Conservation (phyloP, 2,113 vertebrate species). For the Lophius piscatorius region DNA sequence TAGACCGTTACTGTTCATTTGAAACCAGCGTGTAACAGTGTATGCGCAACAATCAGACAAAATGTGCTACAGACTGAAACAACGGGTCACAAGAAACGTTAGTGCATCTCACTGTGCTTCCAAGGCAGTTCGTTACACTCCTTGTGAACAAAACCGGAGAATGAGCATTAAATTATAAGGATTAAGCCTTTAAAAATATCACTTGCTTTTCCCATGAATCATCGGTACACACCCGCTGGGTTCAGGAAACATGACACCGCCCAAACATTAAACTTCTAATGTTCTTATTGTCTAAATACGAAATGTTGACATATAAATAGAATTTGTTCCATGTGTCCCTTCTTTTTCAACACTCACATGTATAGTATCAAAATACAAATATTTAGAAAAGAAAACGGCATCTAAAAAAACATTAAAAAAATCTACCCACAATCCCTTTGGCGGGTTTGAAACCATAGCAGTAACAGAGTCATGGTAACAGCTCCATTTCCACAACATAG, state of each 20-base stretch:
- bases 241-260: conserved; percentile 1
- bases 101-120: conserved; percentile 55
- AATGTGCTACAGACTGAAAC: conserved; percentile 15
- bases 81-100: conserved; percentile 32
- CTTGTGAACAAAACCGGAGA: conserved; percentile 57
- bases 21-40: conserved; percentile 27
- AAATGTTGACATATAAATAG: conserved; percentile 31
- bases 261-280: conserved; percentile 13
- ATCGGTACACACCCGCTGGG: neutral
- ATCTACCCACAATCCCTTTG: conserved; percentile 31
- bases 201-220: conserved; percentile 15
- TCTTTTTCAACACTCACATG: conserved; percentile 29
- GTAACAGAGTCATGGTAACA: conserved; percentile 5
- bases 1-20: neutral
- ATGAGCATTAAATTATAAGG: conserved; percentile 31
- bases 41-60: conserved; percentile 14
- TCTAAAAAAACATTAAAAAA: too few relatives aligned
- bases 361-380: conserved; percentile 49
- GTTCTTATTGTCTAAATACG: conserved; percentile 4
- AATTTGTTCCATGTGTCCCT: conserved; percentile 38
- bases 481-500: neutral
- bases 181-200: conserved; percentile 52
- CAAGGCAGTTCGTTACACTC: conserved; percentile 61
- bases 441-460: conserved; percentile 44
- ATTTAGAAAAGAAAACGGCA: conserved; percentile 27